Evolutionary conservation across 2,888 invertebrate species (phyloP), one percentile per base, ranked within the genome.

Genomic region (Scelioninae gen. 2): DNA sequence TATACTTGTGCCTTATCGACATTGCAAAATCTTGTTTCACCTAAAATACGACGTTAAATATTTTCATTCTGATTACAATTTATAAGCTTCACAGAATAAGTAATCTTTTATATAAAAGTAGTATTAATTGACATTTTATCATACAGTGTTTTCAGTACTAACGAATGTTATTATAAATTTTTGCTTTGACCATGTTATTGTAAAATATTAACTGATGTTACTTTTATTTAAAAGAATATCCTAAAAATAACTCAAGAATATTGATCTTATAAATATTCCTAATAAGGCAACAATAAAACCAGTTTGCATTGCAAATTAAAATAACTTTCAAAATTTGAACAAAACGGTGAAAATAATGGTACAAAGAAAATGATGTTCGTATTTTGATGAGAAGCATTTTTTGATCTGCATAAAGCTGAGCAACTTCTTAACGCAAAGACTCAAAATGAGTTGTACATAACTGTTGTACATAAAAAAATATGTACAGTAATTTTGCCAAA

Each of bases 401-500:
- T 60, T 43, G 39, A 45, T 35, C 13, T 22, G 39, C 50, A 58
- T 19, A 68, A 68, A 73, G 63, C 73, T 73, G 68, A 73, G 73
- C 68, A 73, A 73, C 67, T 57, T 48, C 10, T 11, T 18, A 33
- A 35, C 4, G 19, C 19, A 13, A 18, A 22, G 11, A 46, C 58
- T 64, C 37, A 55, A 61, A 28, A 18, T 31, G 15, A 53, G 33
- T 19, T 35, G 50, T 50, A 50, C 19, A 53, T 37, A 39, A 43
- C 10, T n/a, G 2, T 72, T 60, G 52, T 60, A 53, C 52, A 60
- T 52, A 61, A 1, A 39, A 15, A 55, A 10, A 55, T 19, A 55
- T 72, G 60, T 65, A 65, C 55, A 73, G 73, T 68, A 73, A 61
- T 67, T 73, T 67, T 68, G 63, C 68, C 73, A 73, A 73, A 68